Conservation (phyloP, 2,888 invertebrate species). For the Cryptocheilus praepositus region DNA sequence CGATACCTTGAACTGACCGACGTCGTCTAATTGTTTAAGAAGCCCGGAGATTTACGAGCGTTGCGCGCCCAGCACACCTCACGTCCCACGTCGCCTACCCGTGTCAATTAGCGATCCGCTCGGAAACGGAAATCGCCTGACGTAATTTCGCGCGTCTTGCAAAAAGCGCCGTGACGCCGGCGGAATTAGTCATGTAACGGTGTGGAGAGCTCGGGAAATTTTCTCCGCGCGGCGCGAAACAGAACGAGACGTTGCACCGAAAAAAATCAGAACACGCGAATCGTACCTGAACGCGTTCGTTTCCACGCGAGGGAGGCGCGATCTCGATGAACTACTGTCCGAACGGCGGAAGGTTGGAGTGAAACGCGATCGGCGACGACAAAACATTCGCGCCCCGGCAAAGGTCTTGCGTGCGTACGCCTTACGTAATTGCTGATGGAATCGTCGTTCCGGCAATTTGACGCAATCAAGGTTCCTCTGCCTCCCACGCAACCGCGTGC, state of each 20-base stretch:
- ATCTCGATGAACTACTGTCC: neutral
- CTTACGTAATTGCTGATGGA: slow-evolving; percentile 35
- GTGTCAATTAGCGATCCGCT: too few species aligned
- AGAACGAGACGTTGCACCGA: slow-evolving; percentile 11
- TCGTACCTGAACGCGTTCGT: slow-evolving; percentile 1
- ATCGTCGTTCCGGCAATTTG: slow-evolving; percentile 58
- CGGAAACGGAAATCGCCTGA: too few species aligned
- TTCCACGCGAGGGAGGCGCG: too few species aligned
- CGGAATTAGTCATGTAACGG: too few species aligned
- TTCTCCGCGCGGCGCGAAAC: neutral
- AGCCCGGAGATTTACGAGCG: slow-evolving; percentile 19
- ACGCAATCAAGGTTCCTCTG: slow-evolving; percentile 59
- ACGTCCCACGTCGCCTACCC: neutral
- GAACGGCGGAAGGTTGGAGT: too few species aligned
- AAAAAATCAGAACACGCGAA: slow-evolving; percentile 10
- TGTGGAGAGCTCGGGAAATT: neutral
- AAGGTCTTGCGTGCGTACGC: neutral
- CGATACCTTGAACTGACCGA: slow-evolving; percentile 52
- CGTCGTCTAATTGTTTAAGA: slow-evolving; percentile 40
- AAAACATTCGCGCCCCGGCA: too few species aligned
- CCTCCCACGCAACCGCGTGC: slow-evolving; percentile 48
- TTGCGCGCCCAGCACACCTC: slow-evolving; percentile 26
- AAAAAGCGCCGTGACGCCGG: too few species aligned
- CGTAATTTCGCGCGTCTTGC: too few species aligned
- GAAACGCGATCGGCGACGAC: too few species aligned